These are phyloP conservation scores for Cybosia mesomella DNA, from an alignment of 2,888 invertebrate genomes.

Conservation along the genomic window DNA sequence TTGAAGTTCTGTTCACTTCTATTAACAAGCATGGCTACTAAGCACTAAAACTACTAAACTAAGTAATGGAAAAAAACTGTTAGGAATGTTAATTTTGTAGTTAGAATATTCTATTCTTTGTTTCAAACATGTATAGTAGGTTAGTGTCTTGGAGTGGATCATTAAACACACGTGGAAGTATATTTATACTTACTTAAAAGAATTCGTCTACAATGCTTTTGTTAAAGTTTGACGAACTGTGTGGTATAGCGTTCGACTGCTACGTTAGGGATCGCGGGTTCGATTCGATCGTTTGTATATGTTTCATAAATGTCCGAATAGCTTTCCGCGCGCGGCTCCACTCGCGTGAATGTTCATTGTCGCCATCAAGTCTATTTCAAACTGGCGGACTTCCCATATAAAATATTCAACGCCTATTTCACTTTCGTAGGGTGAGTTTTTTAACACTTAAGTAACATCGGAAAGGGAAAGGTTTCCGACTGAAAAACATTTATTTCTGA, in stretches of 20 bases:
- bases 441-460: too few species aligned
- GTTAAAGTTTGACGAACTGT: not conserved
- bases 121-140: not conserved
- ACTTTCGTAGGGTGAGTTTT: too few species aligned
- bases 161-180: not conserved
- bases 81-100: constrained; percentile 1
- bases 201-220: not conserved
- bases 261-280: not conserved
- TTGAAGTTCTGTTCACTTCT: constrained; percentile 7
- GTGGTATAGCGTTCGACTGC: not conserved
- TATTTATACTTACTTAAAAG: not conserved
- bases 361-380: too few species aligned
- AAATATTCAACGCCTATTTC: too few species aligned
- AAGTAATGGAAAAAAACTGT: constrained; percentile 17
- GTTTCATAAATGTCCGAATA: too few species aligned
- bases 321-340: too few species aligned
- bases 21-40: constrained; percentile 5
- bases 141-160: constrained; percentile 1
- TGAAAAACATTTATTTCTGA: too few species aligned
- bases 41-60: not conserved
- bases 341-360: too few species aligned
- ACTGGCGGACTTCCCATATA: too few species aligned
- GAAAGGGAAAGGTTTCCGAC: too few species aligned
- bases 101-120: not conserved
- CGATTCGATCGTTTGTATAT: too few species aligned